These are phyloP conservation scores for Vicugna pacos DNA, from an alignment of 2,113 vertebrate species.

Conservation along the genomic window DNA sequence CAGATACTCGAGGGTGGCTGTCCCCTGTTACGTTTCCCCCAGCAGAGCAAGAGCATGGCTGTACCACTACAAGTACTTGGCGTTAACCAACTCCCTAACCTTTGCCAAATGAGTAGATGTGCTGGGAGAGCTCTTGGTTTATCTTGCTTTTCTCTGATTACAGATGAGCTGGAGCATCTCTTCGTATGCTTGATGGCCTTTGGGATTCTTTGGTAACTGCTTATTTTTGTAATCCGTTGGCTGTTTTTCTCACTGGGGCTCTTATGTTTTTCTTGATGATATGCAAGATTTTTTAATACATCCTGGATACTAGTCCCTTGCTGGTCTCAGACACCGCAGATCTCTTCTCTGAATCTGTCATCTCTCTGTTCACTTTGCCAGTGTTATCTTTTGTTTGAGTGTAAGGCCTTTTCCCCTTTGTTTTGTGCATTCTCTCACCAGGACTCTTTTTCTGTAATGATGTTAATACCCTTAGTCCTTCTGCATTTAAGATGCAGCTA, in stretches of 20 bases:
- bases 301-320: background rate
- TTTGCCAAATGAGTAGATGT: background rate
- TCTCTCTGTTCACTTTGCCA: background rate
- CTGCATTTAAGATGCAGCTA: background rate
- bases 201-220: background rate
- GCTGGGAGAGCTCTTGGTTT: background rate
- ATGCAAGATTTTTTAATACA: background rate
- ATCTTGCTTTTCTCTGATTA: constrained; percentile 19
- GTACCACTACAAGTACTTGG: background rate
- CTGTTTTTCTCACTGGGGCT: background rate
- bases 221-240: background rate
- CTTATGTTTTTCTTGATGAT: background rate
- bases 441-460: background rate
- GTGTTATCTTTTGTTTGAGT: background rate
- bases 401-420: background rate
- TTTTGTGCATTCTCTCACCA: constrained; percentile 5
- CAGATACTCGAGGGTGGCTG: background rate
- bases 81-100: background rate
- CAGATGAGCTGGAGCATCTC: background rate
- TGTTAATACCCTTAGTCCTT: background rate
- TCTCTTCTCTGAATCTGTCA: background rate
- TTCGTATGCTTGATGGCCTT: background rate
- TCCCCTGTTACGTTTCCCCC: background rate
- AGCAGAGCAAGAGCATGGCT: background rate
- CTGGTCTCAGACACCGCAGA: background rate